Percentiles rank a stretch among this genome's conserved stretches.
These are phyloP conservation scores for Brachionus rubens DNA, from an alignment of 1,140 invertebrate species.

Conservation along the genomic window DNA sequence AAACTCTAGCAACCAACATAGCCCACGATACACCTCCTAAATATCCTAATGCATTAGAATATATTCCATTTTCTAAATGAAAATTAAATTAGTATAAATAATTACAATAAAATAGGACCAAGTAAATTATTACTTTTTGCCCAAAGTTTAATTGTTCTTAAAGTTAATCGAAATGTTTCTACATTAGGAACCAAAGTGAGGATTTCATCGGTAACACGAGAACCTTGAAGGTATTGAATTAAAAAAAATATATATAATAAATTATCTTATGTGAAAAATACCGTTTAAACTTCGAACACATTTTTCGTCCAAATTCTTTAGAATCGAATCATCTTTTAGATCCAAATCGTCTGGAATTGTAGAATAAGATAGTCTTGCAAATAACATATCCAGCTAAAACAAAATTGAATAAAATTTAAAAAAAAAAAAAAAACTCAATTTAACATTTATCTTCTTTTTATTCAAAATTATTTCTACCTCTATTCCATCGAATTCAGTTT, in stretches of 20 bases:
- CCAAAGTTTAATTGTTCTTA: slow-evolving; percentile 97
- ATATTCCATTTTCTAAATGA: slow-evolving; percentile 74
- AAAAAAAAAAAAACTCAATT: too few species aligned
- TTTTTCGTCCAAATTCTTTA: slow-evolving; percentile 93
- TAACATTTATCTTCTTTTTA: neutral
- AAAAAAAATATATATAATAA: neutral
- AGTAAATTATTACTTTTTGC: slow-evolving; percentile 71
- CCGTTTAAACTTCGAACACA: slow-evolving; percentile 93
- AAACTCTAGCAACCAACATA: slow-evolving; percentile 94
- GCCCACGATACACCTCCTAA: slow-evolving; percentile 99
- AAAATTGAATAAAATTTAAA: too few species aligned
- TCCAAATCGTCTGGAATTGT: slow-evolving; percentile 81
- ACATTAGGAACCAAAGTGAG: slow-evolving; percentile 88
- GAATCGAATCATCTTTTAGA: slow-evolving; percentile 79
- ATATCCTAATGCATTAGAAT: slow-evolving; percentile 95
- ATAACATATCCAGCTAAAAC: slow-evolving; percentile 81
- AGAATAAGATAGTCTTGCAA: slow-evolving; percentile 85
- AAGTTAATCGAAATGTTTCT: slow-evolving; percentile 84
- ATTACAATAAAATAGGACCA: neutral
- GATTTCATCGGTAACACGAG: slow-evolving; percentile 96
- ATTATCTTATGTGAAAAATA: neutral
- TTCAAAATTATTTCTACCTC: slow-evolving; percentile 61
- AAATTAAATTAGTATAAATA: neutral
- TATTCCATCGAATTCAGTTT: slow-evolving; percentile 97
- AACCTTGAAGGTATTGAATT: slow-evolving; percentile 56